Evolutionary conservation across 2,888 invertebrate species (phyloP).

Genomic region (Sisyra terminalis): DNA sequence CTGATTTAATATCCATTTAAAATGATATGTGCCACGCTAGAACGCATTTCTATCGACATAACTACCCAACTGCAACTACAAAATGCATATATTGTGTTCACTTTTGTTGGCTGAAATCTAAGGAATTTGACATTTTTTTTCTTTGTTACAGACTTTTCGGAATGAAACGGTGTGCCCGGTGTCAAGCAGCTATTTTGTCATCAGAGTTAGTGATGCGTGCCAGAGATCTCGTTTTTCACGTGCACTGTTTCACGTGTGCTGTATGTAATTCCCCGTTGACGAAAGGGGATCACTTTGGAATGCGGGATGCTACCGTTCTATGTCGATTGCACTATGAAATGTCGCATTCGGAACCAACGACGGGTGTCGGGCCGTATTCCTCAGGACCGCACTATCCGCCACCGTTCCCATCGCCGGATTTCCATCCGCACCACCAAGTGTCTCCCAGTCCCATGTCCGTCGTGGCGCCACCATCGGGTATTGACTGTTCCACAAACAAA

Average conservation of each 20-base stretch:
- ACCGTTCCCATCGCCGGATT: constrained; percentile 34
- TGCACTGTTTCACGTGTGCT: constrained; percentile 86
- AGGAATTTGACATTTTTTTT: background rate
- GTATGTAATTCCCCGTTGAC: constrained; percentile 73
- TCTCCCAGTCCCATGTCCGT: constrained; percentile 22
- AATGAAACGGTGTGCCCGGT: constrained; percentile 75
- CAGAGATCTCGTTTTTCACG: constrained; percentile 82
- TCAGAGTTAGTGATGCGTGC: constrained; percentile 93
- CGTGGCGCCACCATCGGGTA: constrained; percentile 23
- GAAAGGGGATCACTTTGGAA: constrained; percentile 91
- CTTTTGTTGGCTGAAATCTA: too few relatives aligned
- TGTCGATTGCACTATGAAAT: constrained; percentile 63
- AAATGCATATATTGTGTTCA: too few relatives aligned
- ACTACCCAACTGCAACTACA: too few relatives aligned
- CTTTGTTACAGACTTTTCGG: constrained; percentile 66
- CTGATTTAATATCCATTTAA: too few relatives aligned
- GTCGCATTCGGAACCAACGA: constrained; percentile 19
- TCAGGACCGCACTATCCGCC: constrained; percentile 33
- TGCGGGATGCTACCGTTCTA: constrained; percentile 73
- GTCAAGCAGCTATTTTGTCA: constrained; percentile 74
- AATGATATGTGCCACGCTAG: too few relatives aligned
- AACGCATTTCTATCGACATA: too few relatives aligned
- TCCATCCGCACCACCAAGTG: constrained; percentile 24
- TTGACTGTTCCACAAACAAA: constrained; percentile 23
- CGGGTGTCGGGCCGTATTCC: constrained; percentile 19